Evolutionary conservation across 2,113 vertebrate species (phyloP).

Genomic region (Herpetotheres cachinnans): DNA sequence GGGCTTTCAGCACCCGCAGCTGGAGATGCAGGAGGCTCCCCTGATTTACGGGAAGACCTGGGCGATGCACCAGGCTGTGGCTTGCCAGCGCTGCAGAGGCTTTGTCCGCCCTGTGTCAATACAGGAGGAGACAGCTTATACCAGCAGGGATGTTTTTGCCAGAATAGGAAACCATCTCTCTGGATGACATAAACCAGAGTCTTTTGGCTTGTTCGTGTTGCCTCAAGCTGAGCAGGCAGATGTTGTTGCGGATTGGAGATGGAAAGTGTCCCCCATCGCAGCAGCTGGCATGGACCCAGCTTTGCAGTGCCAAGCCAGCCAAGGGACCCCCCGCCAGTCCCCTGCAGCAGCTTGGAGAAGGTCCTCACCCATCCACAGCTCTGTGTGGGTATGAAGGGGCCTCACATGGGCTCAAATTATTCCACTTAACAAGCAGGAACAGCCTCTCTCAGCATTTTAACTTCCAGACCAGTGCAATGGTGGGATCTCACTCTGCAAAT

Average conservation of each 20-base stretch:
- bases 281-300: not conserved
- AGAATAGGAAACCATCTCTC: slow-evolving; percentile 13
- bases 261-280: not conserved
- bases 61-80: not conserved
- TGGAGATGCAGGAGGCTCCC: not conserved
- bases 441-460: not conserved
- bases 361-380: not conserved
- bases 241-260: not conserved
- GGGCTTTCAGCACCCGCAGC: not conserved
- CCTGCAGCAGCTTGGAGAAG: not conserved
- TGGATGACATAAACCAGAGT: not conserved
- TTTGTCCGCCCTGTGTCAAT: not conserved
- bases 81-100: not conserved
- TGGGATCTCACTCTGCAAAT: not conserved
- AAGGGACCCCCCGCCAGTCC: not conserved
- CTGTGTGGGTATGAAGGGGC: not conserved
- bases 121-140: not conserved
- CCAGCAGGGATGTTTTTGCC: not conserved
- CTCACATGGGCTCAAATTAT: not conserved
- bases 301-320: not conserved
- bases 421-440: not conserved
- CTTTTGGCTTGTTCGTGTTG: not conserved
- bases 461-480: not conserved
- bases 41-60: not conserved
- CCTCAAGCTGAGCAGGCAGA: slow-evolving; percentile 26